Conservation (phyloP, 2,797 vertebrate species). For the Sebastes minor region DNA sequence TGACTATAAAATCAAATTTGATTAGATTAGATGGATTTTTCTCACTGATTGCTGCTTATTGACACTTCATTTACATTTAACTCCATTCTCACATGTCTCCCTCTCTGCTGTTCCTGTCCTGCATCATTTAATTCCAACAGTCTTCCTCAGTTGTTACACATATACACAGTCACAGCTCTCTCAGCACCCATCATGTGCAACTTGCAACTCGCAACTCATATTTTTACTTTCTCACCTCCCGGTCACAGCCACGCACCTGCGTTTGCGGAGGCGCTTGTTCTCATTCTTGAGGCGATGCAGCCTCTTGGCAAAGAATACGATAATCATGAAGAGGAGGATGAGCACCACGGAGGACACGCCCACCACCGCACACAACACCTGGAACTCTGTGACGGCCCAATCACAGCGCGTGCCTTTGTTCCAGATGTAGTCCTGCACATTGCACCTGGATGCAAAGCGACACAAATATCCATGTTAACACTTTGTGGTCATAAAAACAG, state of each 20-base stretch:
- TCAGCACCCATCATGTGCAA: not conserved
- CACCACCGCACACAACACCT: constrained; percentile 93
- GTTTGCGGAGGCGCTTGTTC: constrained; percentile 92
- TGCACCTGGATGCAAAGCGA: constrained; percentile 68
- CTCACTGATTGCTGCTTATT: not conserved
- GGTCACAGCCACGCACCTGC: constrained; percentile 71
- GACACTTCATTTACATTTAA: not conserved
- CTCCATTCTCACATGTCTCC: not conserved
- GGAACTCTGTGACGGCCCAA: constrained; percentile 96
- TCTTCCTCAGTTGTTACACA: not conserved
- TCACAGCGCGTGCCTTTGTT: constrained; percentile 96
- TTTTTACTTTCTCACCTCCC: constrained; percentile 10
- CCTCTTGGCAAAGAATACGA: constrained; percentile 97
- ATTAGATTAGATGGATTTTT: constrained; percentile 13
- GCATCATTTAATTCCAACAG: not conserved
- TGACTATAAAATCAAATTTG: not conserved
- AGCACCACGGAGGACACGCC: constrained; percentile 88
- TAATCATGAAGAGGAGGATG: constrained; percentile 95
- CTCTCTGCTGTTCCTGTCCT: not conserved
- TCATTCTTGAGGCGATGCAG: constrained; percentile 95
- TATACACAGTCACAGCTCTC: not conserved
- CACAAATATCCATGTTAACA: not conserved
- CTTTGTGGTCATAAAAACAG: not conserved
- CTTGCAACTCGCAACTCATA: not conserved
- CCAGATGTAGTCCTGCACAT: constrained; percentile 96